Evolutionary conservation across 1,140 invertebrate genomes (phyloP).

Genomic region (Drosophila persimilis): DNA sequence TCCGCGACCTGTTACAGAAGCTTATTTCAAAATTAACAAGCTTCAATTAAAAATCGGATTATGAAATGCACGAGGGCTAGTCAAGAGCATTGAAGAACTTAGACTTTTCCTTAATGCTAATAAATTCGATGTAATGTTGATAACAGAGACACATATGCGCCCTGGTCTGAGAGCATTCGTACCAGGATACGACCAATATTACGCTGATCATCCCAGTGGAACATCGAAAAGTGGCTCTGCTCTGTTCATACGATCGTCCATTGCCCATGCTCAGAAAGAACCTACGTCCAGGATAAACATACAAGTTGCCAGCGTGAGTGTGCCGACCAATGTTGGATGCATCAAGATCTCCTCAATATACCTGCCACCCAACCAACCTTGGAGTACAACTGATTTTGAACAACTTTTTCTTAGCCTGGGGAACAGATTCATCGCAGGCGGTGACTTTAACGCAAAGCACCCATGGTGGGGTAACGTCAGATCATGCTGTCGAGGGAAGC

Average conservation of each 20-base stretch:
- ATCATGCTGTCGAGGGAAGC: no score
- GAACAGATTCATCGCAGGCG: constrained; percentile 5
- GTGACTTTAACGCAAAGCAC: constrained; percentile 24
- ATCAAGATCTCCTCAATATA: constrained; percentile 12
- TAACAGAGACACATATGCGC: no score
- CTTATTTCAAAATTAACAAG: constrained; percentile 12
- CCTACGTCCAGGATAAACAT: neutral
- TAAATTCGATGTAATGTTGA: no score
- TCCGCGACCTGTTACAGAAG: constrained; percentile 21
- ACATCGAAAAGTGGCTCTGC: constrained; percentile 1
- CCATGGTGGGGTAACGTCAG: constrained; percentile 10
- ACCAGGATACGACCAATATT: no score
- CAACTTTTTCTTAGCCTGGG: neutral
- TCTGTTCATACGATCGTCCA: neutral
- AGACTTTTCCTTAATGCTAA: no score
- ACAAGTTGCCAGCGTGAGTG: no score
- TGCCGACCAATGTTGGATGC: constrained; percentile 5
- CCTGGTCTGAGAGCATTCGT: no score
- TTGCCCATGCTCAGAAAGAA: neutral
- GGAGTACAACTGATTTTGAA: constrained; percentile 17
- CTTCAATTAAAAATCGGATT: constrained; percentile 27
- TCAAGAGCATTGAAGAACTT: neutral
- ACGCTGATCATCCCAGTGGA: neutral
- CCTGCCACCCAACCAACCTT: constrained; percentile 9
- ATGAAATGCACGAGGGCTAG: constrained; percentile 27